phyloP scores from a whole-genome alignment of 2,888 invertebrate genomes.

The Papilio demoleus region DNA sequence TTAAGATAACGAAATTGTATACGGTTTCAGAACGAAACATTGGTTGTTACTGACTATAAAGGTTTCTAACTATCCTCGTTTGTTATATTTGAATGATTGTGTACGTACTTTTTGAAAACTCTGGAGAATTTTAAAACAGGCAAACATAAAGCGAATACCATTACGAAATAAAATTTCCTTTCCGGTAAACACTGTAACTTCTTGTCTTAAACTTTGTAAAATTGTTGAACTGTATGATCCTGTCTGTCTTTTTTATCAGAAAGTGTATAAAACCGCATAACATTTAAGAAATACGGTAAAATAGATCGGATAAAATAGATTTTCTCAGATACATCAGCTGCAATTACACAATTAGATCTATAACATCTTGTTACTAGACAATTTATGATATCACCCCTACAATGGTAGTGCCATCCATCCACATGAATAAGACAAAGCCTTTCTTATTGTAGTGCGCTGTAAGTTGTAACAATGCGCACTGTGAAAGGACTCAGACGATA shows the following conservation, averaged over 20 bases:
- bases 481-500: constrained; percentile 27
- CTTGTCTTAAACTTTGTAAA: too few species aligned
- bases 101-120: too few species aligned
- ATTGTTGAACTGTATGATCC: too few species aligned
- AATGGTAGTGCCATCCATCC: not conserved
- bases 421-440: constrained; percentile 1
- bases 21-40: not conserved
- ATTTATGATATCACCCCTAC: not conserved
- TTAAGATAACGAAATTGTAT: constrained; percentile 7
- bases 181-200: not conserved
- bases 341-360: not conserved
- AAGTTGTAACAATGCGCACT: constrained; percentile 26
- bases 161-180: not conserved
- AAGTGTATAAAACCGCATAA: too few species aligned
- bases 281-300: not conserved
- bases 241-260: too few species aligned
- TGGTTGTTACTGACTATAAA: not conserved
- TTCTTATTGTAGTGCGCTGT: not conserved
- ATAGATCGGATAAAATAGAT: not conserved
- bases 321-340: not conserved
- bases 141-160: not conserved
- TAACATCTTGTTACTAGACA: not conserved
- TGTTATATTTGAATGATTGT: too few species aligned
- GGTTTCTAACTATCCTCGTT: not conserved
- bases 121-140: not conserved